Conservation (phyloP, 2,888 invertebrate genomes). For the Lacanobia wlatinum region DNA sequence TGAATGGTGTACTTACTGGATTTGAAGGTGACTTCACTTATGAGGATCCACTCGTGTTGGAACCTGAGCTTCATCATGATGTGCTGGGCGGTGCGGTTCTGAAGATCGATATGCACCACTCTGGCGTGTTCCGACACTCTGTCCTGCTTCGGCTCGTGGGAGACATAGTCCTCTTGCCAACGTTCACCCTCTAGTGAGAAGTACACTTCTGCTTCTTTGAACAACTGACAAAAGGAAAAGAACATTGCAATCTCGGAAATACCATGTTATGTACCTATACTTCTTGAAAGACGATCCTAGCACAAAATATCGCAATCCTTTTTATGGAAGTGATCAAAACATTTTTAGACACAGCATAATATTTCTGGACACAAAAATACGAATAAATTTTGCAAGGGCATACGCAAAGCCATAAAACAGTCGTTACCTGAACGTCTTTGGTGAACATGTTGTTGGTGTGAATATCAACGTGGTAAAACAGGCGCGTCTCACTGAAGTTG, state of each 20-base stretch:
- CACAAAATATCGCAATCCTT: neutral
- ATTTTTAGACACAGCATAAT: neutral
- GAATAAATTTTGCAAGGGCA: constrained; percentile 17
- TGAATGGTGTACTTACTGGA: constrained; percentile 91
- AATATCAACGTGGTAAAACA: constrained; percentile 93
- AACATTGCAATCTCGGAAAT: constrained; percentile 8
- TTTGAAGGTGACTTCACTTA: constrained; percentile 96
- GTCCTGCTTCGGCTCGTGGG: constrained; percentile 91
- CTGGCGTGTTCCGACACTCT: constrained; percentile 90
- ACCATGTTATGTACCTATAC: neutral
- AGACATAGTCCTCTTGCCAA: constrained; percentile 93
- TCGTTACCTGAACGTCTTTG: constrained; percentile 94
- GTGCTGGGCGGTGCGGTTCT: constrained; percentile 94
- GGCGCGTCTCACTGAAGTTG: constrained; percentile 94
- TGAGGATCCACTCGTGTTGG: constrained; percentile 96
- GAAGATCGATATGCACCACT: constrained; percentile 93
- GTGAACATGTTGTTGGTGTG: constrained; percentile 95
- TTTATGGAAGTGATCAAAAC: neutral
- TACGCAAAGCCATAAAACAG: constrained; percentile 46
- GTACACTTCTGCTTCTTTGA: constrained; percentile 94
- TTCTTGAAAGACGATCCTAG: constrained; percentile 1
- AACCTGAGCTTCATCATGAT: constrained; percentile 94
- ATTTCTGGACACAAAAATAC: constrained; percentile 8
- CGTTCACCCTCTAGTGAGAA: constrained; percentile 95
- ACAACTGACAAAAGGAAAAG: constrained; percentile 90